Evolutionary conservation across 2,113 vertebrate species (phyloP).

Genomic region (Alethe castanea): DNA sequence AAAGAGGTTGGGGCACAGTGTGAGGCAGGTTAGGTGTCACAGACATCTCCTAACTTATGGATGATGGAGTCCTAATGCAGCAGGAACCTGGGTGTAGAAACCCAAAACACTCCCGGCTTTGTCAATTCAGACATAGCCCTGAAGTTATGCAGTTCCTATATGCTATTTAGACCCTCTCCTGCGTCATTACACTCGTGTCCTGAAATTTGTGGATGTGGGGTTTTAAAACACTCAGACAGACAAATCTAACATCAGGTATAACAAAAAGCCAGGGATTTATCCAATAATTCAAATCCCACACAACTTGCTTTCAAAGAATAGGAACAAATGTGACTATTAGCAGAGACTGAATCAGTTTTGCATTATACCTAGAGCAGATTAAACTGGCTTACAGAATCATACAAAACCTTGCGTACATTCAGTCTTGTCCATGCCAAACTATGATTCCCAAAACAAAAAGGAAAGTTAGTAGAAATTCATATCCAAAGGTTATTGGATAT

Average conservation of each 20-base stretch:
- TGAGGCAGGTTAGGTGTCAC: not conserved
- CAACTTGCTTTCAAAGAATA: not conserved
- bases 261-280: not conserved
- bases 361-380: not conserved
- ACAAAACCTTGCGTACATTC: not conserved
- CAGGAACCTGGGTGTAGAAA: not conserved
- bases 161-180: not conserved
- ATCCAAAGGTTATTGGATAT: not conserved
- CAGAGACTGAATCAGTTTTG: not conserved
- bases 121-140: not conserved
- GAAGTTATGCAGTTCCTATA: not conserved
- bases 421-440: not conserved
- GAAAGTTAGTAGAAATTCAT: not conserved
- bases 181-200: rapidly evolving
- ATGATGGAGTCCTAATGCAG: not conserved
- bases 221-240: not conserved
- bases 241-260: not conserved
- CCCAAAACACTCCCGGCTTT: not conserved
- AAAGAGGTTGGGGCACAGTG: not conserved
- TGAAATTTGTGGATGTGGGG: rapidly evolving
- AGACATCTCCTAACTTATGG: not conserved
- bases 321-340: not conserved
- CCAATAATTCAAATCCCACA: not conserved
- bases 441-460: not conserved
- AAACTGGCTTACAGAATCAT: not conserved